These are phyloP conservation scores for Dasypogon diadema DNA, from an alignment of 2,888 invertebrate genomes.

Conservation along the genomic window DNA sequence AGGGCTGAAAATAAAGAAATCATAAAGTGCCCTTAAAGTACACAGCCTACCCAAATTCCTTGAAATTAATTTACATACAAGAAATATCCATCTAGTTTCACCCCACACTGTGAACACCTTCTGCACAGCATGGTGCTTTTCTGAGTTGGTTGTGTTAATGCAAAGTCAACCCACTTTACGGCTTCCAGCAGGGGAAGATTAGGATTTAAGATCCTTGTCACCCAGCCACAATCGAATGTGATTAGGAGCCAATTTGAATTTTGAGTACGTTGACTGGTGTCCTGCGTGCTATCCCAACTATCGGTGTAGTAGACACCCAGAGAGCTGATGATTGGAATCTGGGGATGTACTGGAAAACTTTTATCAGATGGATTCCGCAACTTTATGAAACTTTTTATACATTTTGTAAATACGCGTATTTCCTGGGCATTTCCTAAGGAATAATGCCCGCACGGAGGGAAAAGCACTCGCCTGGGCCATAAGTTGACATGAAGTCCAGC, in stretches of 20 bases:
- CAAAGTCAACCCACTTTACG: neutral
- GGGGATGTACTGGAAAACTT: neutral
- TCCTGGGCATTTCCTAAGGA: neutral
- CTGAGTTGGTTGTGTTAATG: neutral
- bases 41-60: too few species aligned
- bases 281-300: neutral
- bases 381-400: neutral
- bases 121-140: neutral
- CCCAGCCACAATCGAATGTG: conserved; percentile 22
- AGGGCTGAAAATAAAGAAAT: too few species aligned
- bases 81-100: neutral
- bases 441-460: conserved; percentile 1
- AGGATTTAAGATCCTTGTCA: conserved; percentile 47
- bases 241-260: conserved; percentile 44
- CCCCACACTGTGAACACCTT: neutral
- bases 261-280: conserved; percentile 9
- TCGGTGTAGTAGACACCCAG: neutral
- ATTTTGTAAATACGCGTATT: conserved; percentile 2
- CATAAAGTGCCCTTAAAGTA: neutral
- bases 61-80: too few species aligned
- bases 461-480: conserved; percentile 27
- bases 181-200: conserved; percentile 41
- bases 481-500: conserved; percentile 45
- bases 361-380: conserved; percentile 25
- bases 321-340: conserved; percentile 2